Base-by-base conservation (phyloP, 2,113 vertebrate species). In the Orthochromis malagaraziensis region DNA sequence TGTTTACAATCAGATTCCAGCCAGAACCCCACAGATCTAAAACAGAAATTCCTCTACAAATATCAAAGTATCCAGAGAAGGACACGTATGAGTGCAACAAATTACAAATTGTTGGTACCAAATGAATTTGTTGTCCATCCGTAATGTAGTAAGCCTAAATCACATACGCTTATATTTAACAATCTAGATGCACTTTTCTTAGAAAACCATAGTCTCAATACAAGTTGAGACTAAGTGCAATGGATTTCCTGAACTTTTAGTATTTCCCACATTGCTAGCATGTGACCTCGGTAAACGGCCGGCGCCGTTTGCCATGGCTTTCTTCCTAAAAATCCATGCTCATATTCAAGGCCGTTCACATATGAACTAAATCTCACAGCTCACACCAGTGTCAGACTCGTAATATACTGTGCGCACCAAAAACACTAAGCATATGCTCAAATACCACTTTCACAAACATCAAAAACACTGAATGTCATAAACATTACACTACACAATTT, bases 201-300 rank as follows among this genome's bases (percentile, higher is more conserved):
- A 40, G 42, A 49, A 75, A 77, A 57, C 14, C 5, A 49, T 33
- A 57, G 70, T 84, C 53, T 58, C 29, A 49, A 29, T 21, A 29
- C n/a, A 57, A 53, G 35, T 29, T 33, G 55, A 53, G 40, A 26
- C 12, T 19, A 65, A 77, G 45, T 63, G 29, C 7, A 53, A 38
- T 5, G 51, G n/a, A 65, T 19, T 60, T 38, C 11, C 87, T 82
- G 42, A 55, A 73, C 45, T 31, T 49, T 31, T 77, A 51, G 45
- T 89, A 89, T 82, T 91, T 88, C 81, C 68, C 82, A 90, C 57
- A 53, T 29, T 84, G 86, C 83, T 47, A 60, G 47, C 26, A 79
- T 70, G 38, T 70, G 65, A 82, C 77, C 81, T 91, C 42, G 49
- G 58, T 79, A 82, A 86, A 89, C 9, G 2, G 35, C n/a, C 21